These are phyloP conservation scores for Dendroctonus valens DNA, from an alignment of 1,140 invertebrate species.

Conservation along the genomic window DNA sequence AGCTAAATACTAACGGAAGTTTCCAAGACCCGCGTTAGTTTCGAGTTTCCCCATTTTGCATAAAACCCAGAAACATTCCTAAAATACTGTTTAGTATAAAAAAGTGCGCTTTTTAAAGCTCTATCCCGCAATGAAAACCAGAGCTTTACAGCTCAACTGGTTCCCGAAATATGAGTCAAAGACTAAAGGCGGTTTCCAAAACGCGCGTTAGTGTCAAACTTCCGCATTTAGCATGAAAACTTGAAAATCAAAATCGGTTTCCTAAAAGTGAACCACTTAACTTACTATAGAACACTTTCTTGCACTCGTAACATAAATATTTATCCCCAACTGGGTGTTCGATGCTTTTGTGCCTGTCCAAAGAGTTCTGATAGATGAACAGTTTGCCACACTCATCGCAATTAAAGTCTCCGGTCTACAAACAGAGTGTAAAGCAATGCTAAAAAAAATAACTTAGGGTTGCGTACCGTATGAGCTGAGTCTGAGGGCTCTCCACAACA, in stretches of 20 bases:
- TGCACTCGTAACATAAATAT: constrained; percentile 44
- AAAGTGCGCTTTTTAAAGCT: too few relatives aligned
- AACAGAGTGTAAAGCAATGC: neutral
- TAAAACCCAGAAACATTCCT: too few relatives aligned
- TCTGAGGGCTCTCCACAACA: constrained; percentile 57
- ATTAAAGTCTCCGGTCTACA: constrained; percentile 49
- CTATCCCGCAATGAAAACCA: too few relatives aligned
- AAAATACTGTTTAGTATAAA: too few relatives aligned
- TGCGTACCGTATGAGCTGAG: constrained; percentile 54
- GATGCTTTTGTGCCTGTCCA: constrained; percentile 63
- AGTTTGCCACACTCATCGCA: constrained; percentile 60
- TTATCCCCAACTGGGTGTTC: constrained; percentile 50
- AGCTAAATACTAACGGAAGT: too few relatives aligned
- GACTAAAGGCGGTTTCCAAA: too few relatives aligned
- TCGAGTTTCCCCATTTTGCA: too few relatives aligned
- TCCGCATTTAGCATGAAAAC: too few relatives aligned
- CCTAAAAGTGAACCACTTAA: neutral
- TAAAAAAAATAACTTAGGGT: neutral
- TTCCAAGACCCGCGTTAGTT: too few relatives aligned
- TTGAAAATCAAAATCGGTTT: neutral
- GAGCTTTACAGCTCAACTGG: too few relatives aligned
- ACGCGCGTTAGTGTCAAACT: too few relatives aligned
- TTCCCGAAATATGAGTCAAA: too few relatives aligned
- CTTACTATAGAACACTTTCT: constrained; percentile 37
- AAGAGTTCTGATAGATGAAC: constrained; percentile 70